A percentile compares a stretch with the other conserved stretches of the same genome.
Conservation (phyloP, 2,113 vertebrate species). For the Actenoides lindsayi region DNA sequence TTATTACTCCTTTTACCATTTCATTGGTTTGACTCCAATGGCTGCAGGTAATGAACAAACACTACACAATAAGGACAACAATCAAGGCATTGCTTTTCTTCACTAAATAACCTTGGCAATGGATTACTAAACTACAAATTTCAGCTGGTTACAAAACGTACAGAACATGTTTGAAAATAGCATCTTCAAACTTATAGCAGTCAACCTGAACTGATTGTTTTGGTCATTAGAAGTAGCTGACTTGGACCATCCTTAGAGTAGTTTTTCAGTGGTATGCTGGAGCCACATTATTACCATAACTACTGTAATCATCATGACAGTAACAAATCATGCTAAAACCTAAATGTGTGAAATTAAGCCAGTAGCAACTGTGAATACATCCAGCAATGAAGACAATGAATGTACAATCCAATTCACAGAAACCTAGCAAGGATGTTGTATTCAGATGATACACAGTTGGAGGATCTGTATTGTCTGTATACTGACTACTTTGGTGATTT, state of each 20-base stretch:
- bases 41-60: conserved; percentile 19
- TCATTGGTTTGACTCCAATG: conserved; percentile 11
- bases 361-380: conserved; percentile 62
- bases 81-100: conserved; percentile 16
- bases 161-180: neutral
- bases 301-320: conserved; percentile 61
- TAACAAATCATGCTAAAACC: conserved; percentile 63
- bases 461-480: neutral
- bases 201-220: conserved; percentile 4
- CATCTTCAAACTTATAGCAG: conserved; percentile 12
- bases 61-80: neutral
- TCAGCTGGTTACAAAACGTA: neutral
- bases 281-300: conserved; percentile 65
- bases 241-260: conserved; percentile 20
- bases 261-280: neutral
- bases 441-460: neutral
- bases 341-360: conserved; percentile 73
- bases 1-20: conserved; percentile 42
- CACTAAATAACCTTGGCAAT: conserved; percentile 9
- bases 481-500: neutral
- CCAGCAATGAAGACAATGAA: conserved; percentile 42
- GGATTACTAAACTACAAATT: conserved; percentile 29
- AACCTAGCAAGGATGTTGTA: neutral
- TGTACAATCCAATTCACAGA: neutral
- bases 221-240: conserved; percentile 25